Conservation (phyloP, 2,797 vertebrate genomes). For the Helicolenus hilgendorfi region DNA sequence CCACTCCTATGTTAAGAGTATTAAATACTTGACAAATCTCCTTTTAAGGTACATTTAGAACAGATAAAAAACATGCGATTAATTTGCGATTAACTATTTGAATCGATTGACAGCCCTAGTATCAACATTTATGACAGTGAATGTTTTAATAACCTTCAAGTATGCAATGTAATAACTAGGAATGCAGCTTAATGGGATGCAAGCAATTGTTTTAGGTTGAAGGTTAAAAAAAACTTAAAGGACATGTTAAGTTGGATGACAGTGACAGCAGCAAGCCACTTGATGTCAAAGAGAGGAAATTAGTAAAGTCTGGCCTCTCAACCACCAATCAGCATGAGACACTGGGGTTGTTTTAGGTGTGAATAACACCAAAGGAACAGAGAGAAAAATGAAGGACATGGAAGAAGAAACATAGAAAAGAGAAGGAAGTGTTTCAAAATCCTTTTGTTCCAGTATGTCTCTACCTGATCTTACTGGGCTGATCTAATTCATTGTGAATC, state of each 20-base stretch:
- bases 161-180: background rate
- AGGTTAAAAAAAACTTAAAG: background rate
- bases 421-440: background rate
- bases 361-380: background rate
- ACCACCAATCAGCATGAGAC: background rate
- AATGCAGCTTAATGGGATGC: background rate
- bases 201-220: background rate
- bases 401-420: background rate
- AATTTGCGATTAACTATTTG: no score
- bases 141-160: background rate
- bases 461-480: background rate
- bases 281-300: conserved; percentile 42
- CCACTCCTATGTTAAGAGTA: no score
- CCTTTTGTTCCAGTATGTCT: background rate
- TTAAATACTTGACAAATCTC: no score
- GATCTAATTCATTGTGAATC: background rate
- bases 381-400: background rate
- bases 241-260: background rate
- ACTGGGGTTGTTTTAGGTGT: background rate
- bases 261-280: conserved; percentile 22
- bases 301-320: conserved; percentile 29
- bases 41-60: no score
- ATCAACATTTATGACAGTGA: background rate
- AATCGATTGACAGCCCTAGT: no score
- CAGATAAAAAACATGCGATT: no score